A percentile compares a stretch with the other conserved stretches of the same genome.
Evolutionary conservation across 2,888 invertebrate genomes (phyloP).

Genomic region (Scaptomyza flava): DNA sequence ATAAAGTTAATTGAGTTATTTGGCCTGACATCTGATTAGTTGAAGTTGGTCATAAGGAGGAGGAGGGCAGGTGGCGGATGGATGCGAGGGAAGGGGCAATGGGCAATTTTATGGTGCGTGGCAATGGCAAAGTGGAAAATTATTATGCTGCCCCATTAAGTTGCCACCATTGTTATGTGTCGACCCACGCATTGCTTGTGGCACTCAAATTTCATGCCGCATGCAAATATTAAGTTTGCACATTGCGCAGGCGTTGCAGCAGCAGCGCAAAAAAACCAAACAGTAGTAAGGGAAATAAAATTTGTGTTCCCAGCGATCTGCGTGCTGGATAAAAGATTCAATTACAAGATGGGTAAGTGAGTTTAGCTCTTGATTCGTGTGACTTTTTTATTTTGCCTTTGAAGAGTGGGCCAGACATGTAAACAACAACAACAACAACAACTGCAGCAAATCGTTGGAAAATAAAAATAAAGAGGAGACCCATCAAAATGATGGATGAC

Average conservation of each 20-base stretch:
- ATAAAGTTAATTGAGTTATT: conserved; percentile 81
- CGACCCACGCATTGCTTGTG: conserved; percentile 48
- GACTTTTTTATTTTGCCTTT: conserved; percentile 39
- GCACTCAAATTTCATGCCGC: conserved; percentile 60
- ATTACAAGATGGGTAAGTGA: conserved; percentile 63
- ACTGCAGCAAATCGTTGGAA: conserved; percentile 31
- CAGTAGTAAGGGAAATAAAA: conserved; percentile 3
- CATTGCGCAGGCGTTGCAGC: conserved; percentile 52
- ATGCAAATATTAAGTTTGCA: conserved; percentile 52
- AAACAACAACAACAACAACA: conserved; percentile 47
- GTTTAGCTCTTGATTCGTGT: conserved; percentile 58
- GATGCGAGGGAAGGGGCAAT: background rate
- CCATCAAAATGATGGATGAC: conserved; percentile 83
- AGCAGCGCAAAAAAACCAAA: conserved; percentile 2
- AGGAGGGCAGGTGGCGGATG: background rate
- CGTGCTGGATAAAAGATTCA: conserved; percentile 74
- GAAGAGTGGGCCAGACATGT: conserved; percentile 64
- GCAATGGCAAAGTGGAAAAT: conserved; percentile 76
- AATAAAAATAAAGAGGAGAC: conserved; percentile 51
- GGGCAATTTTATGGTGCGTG: conserved; percentile 58
- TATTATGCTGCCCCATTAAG: conserved; percentile 74
- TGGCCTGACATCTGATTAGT: conserved; percentile 77
- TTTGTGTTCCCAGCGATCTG: conserved; percentile 68
- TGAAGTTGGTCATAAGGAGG: conserved; percentile 44
- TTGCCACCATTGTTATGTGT: conserved; percentile 60